A percentile compares a stretch with the other conserved stretches of the same genome.
These are phyloP conservation scores for Melanotaenia trifasciata DNA, from an alignment of 2,797 vertebrate genomes.

Conservation along the genomic window DNA sequence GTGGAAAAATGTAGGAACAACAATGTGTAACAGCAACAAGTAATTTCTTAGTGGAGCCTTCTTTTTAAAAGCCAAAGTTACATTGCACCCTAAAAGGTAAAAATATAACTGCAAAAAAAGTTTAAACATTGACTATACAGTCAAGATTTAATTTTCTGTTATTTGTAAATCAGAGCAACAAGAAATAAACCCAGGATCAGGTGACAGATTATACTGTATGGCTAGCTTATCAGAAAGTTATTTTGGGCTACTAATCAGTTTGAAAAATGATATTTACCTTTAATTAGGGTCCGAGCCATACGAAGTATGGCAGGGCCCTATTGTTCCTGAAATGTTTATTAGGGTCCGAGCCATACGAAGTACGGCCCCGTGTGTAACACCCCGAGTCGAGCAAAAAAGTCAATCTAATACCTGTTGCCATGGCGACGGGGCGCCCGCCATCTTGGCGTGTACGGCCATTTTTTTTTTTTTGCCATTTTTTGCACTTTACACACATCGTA, in stretches of 20 bases:
- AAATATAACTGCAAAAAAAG: too few species aligned
- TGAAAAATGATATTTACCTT: constrained; percentile 1
- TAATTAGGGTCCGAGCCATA: too few species aligned
- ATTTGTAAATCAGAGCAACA: not conserved
- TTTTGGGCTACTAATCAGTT: not conserved
- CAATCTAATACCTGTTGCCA: too few species aligned
- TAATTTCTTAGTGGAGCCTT: not conserved
- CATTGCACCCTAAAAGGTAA: not conserved
- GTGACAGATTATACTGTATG: not conserved
- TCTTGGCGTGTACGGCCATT: too few species aligned
- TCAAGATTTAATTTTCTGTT: not conserved
- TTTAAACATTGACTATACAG: not conserved
- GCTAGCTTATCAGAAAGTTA: not conserved
- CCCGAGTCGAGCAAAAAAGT: too few species aligned
- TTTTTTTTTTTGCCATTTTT: too few species aligned
- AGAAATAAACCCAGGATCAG: not conserved
- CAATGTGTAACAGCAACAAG: not conserved
- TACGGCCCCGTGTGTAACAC: too few species aligned
- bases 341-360: too few species aligned
- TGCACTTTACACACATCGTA: too few species aligned
- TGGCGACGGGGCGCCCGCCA: too few species aligned
- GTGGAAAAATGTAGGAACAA: not conserved
- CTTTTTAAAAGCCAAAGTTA: not conserved
- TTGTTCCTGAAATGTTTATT: too few species aligned
- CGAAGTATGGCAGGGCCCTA: too few species aligned